These are phyloP conservation scores for Sciurus vulgaris DNA, from an alignment of 2,797 vertebrate genomes.

Conservation along the genomic window DNA sequence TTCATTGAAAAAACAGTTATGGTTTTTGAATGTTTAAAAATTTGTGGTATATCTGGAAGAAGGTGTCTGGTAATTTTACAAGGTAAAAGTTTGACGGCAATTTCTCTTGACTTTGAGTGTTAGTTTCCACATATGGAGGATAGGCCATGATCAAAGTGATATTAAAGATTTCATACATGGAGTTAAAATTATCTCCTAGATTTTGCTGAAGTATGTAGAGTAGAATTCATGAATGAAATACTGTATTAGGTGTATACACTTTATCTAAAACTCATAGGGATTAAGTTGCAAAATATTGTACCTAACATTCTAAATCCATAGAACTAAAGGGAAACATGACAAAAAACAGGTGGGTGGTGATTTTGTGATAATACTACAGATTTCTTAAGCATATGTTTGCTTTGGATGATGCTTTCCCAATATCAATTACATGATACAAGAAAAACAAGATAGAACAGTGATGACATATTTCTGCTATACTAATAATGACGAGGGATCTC, in stretches of 20 bases:
- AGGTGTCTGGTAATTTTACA: not conserved
- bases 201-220: conserved; percentile 4
- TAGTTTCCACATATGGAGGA: conserved; percentile 4
- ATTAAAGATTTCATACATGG: conserved; percentile 19
- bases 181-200: conserved; percentile 15
- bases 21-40: conserved; percentile 2
- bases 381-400: not conserved
- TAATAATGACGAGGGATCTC: conserved; percentile 1
- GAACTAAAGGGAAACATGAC: not conserved
- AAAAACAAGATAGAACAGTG: not conserved
- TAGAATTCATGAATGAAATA: conserved; percentile 23
- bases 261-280: not conserved
- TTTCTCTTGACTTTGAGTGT: conserved; percentile 32
- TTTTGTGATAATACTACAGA: not conserved
- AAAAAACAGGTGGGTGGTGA: not conserved
- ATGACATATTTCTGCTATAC: not conserved
- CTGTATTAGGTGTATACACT: not conserved
- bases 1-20: conserved; percentile 37
- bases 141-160: conserved; percentile 18
- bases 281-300: not conserved
- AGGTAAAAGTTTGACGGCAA: not conserved
- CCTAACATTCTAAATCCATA: not conserved
- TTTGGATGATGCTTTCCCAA: conserved; percentile 39
- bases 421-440: not conserved
- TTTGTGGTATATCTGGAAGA: not conserved